Conservation (phyloP, 2,797 vertebrate genomes). For the Tachyglossus aculeatus region DNA sequence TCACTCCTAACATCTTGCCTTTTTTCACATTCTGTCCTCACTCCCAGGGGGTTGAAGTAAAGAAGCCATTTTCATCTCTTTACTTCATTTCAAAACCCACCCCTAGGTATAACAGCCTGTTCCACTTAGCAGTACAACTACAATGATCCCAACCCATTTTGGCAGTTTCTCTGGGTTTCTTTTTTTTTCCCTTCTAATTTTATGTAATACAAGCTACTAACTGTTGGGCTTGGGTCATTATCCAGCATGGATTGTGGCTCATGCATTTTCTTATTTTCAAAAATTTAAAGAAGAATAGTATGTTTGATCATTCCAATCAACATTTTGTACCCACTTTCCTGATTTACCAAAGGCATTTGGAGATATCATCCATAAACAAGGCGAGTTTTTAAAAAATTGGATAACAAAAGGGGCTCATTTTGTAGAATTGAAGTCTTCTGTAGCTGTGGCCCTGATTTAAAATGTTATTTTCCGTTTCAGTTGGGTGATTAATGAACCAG, state of each 20-base stretch:
- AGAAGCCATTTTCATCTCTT: background rate
- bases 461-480: background rate
- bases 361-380: background rate
- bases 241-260: background rate
- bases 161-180: too few relatives aligned
- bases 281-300: background rate
- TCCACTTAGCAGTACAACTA: too few relatives aligned
- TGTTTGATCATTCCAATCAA: background rate
- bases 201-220: background rate
- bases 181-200: background rate
- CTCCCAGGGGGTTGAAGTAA: background rate
- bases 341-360: background rate
- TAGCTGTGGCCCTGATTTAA: background rate
- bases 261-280: too few relatives aligned
- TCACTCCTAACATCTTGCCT: background rate
- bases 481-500: background rate
- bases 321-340: background rate
- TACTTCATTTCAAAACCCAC: too few relatives aligned
- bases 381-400: too few relatives aligned
- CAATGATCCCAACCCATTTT: too few relatives aligned
- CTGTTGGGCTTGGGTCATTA: background rate
- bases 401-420: too few relatives aligned
- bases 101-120: too few relatives aligned
- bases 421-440: background rate
- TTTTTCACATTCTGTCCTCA: background rate